Conservation (phyloP, 2,888 invertebrate genomes). For the Euplexia lucipara region DNA sequence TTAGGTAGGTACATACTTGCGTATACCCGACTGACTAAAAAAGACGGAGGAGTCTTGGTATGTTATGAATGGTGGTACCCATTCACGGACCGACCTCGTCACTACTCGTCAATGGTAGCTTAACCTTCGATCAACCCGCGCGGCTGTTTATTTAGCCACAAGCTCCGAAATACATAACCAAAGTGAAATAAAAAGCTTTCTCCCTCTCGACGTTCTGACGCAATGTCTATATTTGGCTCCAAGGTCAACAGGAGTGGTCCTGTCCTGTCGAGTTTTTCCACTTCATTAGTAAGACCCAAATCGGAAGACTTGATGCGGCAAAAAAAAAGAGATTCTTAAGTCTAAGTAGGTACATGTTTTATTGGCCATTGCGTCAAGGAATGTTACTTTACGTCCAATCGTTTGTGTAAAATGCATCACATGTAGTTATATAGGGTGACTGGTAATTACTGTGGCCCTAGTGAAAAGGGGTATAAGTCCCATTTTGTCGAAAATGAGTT, state of each 20-base stretch:
- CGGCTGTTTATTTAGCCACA: too few relatives aligned
- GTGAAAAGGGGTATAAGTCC: too few relatives aligned
- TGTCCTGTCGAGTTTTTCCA: slow-evolving; percentile 58
- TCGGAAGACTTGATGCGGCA: slow-evolving; percentile 34
- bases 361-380: slow-evolving; percentile 17
- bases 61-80: too few relatives aligned
- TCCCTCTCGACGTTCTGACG: slow-evolving; percentile 17
- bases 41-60: too few relatives aligned
- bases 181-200: slow-evolving; percentile 7
- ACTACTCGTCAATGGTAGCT: too few relatives aligned
- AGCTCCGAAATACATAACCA: slow-evolving; percentile 14
- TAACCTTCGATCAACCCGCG: too few relatives aligned
- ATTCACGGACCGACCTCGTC: too few relatives aligned
- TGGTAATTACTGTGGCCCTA: too few relatives aligned
- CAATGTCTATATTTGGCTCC: slow-evolving; percentile 65
- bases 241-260: slow-evolving; percentile 63
- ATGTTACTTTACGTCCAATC: slow-evolving; percentile 35
- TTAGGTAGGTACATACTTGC: too few relatives aligned
- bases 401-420: neutral
- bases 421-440: neutral
- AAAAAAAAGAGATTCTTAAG: slow-evolving; percentile 29
- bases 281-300: slow-evolving; percentile 69
- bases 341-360: slow-evolving; percentile 21
- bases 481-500: too few relatives aligned
- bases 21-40: too few relatives aligned